phyloP scores from a whole-genome alignment of 2,888 invertebrate species.

The Drosophila neutralis region DNA sequence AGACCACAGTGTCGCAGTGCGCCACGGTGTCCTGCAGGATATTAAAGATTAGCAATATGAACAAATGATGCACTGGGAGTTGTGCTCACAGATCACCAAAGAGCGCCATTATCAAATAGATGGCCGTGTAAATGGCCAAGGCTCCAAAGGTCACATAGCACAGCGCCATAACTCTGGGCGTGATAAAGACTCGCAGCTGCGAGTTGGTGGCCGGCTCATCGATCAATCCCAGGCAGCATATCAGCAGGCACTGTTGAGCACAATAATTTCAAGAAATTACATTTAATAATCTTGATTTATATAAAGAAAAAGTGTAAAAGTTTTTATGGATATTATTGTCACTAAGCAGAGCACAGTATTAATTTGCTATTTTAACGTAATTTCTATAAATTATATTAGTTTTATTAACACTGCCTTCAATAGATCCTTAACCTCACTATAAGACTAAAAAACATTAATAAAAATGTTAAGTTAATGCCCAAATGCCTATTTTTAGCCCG shows the following conservation, averaged over 20 bases:
- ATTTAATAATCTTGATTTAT: neutral
- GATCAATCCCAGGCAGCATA: conserved; percentile 84
- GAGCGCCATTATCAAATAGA: conserved; percentile 83
- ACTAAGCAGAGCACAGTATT: no score
- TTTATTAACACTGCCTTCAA: no score
- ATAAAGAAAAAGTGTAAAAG: neutral
- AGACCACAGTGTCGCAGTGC: conserved; percentile 82
- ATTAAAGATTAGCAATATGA: neutral
- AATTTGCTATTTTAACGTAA: no score
- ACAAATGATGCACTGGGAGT: neutral
- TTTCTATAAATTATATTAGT: no score
- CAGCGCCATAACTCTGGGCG: conserved; percentile 82
- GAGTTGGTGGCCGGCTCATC: conserved; percentile 84
- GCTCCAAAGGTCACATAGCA: conserved; percentile 85
- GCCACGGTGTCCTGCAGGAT: conserved; percentile 82
- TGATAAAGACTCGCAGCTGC: conserved; percentile 81
- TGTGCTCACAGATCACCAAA: conserved; percentile 83
- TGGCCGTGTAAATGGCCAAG: conserved; percentile 82
- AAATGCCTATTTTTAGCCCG: no score
- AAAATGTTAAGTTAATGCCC: no score
- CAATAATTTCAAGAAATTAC: neutral
- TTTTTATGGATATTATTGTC: no score
- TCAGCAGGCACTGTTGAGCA: conserved; percentile 77
- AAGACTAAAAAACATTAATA: no score
- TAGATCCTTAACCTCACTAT: no score